Conservation (phyloP, 1,140 invertebrate species). For the Drosophila carrolli region DNA sequence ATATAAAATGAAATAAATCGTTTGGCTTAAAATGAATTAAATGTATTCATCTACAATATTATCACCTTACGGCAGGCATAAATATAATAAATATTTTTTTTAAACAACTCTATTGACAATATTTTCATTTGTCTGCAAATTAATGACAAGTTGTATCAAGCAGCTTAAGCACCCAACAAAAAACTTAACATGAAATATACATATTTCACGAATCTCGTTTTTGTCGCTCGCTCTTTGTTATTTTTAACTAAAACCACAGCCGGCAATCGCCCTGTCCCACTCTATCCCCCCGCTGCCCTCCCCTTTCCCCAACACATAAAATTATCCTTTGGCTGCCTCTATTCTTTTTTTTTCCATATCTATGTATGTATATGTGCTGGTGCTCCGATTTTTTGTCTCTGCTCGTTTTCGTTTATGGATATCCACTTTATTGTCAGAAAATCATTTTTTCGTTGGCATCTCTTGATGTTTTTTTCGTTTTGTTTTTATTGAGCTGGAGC, state of each 20-base stretch:
- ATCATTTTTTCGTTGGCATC: constrained; percentile 55
- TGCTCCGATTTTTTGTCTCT: constrained; percentile 15
- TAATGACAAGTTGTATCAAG: constrained; percentile 1
- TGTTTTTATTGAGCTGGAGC: constrained; percentile 48
- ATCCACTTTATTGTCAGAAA: constrained; percentile 64
- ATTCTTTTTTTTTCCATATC: constrained; percentile 11
- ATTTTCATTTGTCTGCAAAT: background rate
- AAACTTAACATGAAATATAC: constrained; percentile 44
- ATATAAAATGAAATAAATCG: too few species aligned
- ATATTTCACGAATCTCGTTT: constrained; percentile 42
- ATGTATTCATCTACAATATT: background rate
- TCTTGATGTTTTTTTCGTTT: constrained; percentile 26
- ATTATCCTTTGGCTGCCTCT: constrained; percentile 53
- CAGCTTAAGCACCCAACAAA: background rate
- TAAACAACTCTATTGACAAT: background rate
- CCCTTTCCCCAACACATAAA: constrained; percentile 15
- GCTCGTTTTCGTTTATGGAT: constrained; percentile 32
- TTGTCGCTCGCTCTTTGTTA: constrained; percentile 52
- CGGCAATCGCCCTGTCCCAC: constrained; percentile 24
- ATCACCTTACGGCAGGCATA: background rate
- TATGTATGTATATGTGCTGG: constrained; percentile 4
- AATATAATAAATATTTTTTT: background rate
- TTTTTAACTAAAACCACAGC: constrained; percentile 63
- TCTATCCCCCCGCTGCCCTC: background rate
- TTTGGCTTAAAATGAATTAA: background rate